phyloP scores from a whole-genome alignment of 2,797 vertebrate genomes.

The Sebastes nivosus region DNA sequence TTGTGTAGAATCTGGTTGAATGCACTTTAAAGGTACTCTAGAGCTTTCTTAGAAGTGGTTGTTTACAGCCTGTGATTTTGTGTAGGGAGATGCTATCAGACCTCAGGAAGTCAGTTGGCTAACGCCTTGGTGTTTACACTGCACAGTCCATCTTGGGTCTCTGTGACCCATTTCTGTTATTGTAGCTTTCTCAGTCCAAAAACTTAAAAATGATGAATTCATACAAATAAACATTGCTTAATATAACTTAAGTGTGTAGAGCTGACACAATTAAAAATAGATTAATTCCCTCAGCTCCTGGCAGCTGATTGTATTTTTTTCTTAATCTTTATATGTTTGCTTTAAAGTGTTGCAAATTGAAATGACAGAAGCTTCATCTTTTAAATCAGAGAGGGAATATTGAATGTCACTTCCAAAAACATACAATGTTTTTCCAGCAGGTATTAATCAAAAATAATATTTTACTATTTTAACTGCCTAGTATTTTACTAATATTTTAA shows the following conservation, averaged over 20 bases:
- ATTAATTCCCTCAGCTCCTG: not conserved
- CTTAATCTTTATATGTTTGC: not conserved
- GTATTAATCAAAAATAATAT: not conserved
- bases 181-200: constrained; percentile 4
- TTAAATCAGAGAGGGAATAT: not conserved
- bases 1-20: constrained; percentile 58
- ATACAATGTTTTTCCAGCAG: not conserved
- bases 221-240: constrained; percentile 14
- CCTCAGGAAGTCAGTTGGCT: constrained; percentile 78
- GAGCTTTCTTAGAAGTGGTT: constrained; percentile 59
- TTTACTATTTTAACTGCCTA: not conserved
- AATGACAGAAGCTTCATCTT: not conserved
- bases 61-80: constrained; percentile 74
- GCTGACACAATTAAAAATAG: not conserved
- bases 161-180: constrained; percentile 64
- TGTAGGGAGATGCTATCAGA: constrained; percentile 75
- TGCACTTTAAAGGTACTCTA: constrained; percentile 65
- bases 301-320: not conserved
- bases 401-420: not conserved
- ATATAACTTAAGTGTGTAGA: not conserved
- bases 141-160: constrained; percentile 51
- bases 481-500: not conserved
- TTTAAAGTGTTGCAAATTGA: constrained; percentile 7
- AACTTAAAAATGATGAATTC: constrained; percentile 1
- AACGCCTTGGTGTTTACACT: constrained; percentile 80